Evolutionary conservation across 2,113 vertebrate species (phyloP).

Genomic region (Pollimyrus isidori): DNA sequence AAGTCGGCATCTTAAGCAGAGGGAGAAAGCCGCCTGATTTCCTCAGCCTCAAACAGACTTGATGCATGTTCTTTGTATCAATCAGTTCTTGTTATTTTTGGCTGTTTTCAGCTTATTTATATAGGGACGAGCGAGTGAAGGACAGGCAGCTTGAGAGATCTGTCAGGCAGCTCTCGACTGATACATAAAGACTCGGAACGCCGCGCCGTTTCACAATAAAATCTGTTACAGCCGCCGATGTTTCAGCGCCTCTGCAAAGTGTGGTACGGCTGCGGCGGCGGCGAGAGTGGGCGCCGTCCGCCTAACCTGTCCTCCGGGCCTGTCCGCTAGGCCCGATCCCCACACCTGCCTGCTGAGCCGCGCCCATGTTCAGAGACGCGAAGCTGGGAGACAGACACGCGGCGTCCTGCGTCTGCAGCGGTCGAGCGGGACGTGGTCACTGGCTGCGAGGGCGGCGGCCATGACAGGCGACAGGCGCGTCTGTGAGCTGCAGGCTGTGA

Average conservation of each 20-base stretch:
- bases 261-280: no score
- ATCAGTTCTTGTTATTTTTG: constrained; percentile 9
- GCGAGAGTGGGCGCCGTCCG: background rate
- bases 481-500: background rate
- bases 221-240: background rate
- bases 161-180: background rate
- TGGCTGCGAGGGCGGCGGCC: background rate
- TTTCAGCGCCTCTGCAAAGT: background rate
- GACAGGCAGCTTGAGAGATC: constrained; percentile 24
- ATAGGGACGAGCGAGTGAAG: background rate
- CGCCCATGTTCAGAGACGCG: background rate
- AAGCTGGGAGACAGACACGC: background rate
- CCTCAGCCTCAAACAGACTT: background rate
- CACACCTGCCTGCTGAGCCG: background rate
- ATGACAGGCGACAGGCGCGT: background rate
- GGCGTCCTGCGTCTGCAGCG: background rate
- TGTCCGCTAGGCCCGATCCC: background rate
- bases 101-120: background rate
- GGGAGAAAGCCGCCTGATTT: background rate
- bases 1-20: background rate
- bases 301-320: background rate
- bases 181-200: background rate
- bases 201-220: no score
- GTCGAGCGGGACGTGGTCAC: background rate
- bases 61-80: background rate